Evolutionary conservation across 2,888 invertebrate genomes (phyloP).

Genomic region (Rhogogaster chlorosoma): DNA sequence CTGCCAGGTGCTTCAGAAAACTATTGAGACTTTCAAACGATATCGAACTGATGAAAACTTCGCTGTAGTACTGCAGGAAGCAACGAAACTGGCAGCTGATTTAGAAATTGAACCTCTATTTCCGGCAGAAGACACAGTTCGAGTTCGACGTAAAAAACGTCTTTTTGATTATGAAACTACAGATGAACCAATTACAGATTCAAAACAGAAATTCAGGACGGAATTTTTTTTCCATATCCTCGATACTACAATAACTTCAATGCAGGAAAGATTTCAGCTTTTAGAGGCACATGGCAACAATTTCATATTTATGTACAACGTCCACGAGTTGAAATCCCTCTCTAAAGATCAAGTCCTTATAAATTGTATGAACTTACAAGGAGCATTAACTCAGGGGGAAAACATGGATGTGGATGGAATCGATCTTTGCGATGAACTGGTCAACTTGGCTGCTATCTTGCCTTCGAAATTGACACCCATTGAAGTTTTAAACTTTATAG

Average conservation of each 20-base stretch:
- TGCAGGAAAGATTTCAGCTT: slow-evolving; percentile 58
- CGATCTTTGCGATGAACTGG: slow-evolving; percentile 25
- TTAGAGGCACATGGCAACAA: slow-evolving; percentile 53
- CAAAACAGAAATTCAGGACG: slow-evolving; percentile 52
- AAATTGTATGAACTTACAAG: slow-evolving; percentile 55
- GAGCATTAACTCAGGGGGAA: slow-evolving; percentile 53
- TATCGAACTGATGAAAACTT: slow-evolving; percentile 42
- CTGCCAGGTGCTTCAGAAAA: slow-evolving; percentile 5
- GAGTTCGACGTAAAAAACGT: slow-evolving; percentile 43
- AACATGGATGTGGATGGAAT: slow-evolving; percentile 56
- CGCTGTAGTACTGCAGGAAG: slow-evolving; percentile 32
- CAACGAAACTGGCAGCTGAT: slow-evolving; percentile 40
- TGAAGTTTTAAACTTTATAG: slow-evolving; percentile 30
- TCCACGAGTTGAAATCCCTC: slow-evolving; percentile 53
- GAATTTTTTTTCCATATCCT: slow-evolving; percentile 55
- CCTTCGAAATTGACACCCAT: slow-evolving; percentile 19
- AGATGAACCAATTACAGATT: slow-evolving; percentile 22
- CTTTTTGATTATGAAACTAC: slow-evolving; percentile 50
- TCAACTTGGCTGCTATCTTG: slow-evolving; percentile 25
- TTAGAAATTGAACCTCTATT: slow-evolving; percentile 48
- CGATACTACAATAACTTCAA: slow-evolving; percentile 55
- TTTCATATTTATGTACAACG: slow-evolving; percentile 56
- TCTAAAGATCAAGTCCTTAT: slow-evolving; percentile 27
- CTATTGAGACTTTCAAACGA: slow-evolving; percentile 33
- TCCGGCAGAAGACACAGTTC: slow-evolving; percentile 36